Evolutionary conservation across 2,113 vertebrate genomes (phyloP).

Genomic region (Gambusia holbrooki): DNA sequence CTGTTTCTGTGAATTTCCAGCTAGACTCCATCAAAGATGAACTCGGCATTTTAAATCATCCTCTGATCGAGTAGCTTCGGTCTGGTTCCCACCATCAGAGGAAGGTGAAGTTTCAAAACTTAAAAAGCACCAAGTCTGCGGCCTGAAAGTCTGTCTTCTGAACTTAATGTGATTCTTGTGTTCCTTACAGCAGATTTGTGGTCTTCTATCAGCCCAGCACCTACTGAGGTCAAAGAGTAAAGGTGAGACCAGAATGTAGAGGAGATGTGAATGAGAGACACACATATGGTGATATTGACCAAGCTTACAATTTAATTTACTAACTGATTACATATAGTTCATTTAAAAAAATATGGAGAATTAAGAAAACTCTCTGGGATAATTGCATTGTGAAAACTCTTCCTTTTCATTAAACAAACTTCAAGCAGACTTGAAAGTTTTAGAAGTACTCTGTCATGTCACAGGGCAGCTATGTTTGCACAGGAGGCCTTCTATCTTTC

Average conservation of each 20-base stretch:
- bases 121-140: not conserved
- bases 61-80: not conserved
- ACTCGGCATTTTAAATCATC: slow-evolving; percentile 12
- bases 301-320: not conserved
- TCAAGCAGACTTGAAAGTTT: slow-evolving; percentile 4
- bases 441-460: slow-evolving; percentile 25
- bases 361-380: not conserved
- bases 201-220: slow-evolving; percentile 11
- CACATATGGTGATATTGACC: slow-evolving; percentile 6
- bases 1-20: not conserved
- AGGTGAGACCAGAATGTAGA: slow-evolving; percentile 31
- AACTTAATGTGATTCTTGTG: slow-evolving; percentile 32
- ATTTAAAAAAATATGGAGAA: not conserved
- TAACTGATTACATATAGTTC: not conserved
- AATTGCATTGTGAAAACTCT: not conserved
- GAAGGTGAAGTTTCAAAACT: slow-evolving; percentile 12
- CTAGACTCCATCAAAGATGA: not conserved
- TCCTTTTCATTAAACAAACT: not conserved
- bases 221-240: slow-evolving; percentile 44
- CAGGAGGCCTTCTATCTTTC: slow-evolving; percentile 48
- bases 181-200: slow-evolving; percentile 41
- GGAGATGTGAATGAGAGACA: slow-evolving; percentile 16
- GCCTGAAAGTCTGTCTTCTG: slow-evolving; percentile 7
- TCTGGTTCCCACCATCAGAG: slow-evolving; percentile 16
- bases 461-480: slow-evolving; percentile 51